A percentile compares a stretch with the other conserved stretches of the same genome.
Conservation (phyloP, 2,888 invertebrate species). For the Philhelius pedissequus region DNA sequence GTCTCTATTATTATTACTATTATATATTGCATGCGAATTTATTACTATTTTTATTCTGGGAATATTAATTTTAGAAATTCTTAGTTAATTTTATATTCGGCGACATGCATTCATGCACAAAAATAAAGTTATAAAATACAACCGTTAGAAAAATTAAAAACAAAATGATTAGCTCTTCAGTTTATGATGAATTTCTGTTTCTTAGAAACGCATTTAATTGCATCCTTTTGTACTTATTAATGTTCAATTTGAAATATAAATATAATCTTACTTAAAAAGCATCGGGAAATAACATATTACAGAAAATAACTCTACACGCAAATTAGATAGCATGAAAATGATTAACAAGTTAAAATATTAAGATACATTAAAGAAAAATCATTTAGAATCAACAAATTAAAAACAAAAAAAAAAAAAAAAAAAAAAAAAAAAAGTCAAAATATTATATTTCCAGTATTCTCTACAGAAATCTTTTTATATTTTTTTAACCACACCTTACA, state of each 20-base stretch:
- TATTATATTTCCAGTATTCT: slow-evolving; percentile 5
- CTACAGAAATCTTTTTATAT: background rate
- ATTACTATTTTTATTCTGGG: background rate
- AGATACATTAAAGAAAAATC: background rate
- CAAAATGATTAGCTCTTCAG: background rate
- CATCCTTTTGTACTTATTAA: background rate
- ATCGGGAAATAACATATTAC: slow-evolving; percentile 38
- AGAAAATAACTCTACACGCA: slow-evolving; percentile 23
- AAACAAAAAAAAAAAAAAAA: background rate
- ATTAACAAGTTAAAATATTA: slow-evolving; percentile 1
- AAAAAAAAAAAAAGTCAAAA: background rate
- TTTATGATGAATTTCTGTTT: background rate
- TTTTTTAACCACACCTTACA: background rate
- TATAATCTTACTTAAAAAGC: slow-evolving; percentile 13
- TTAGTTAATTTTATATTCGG: background rate
- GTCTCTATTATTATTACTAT: background rate
- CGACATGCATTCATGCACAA: background rate
- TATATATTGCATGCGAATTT: background rate
- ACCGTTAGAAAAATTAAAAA: background rate
- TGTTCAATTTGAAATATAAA: background rate
- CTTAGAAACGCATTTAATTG: background rate
- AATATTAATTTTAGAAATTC: background rate
- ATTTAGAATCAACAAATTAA: background rate
- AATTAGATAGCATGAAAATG: slow-evolving; percentile 20
- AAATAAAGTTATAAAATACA: background rate